phyloP scores from a whole-genome alignment of 1,140 invertebrate genomes.

The Papilio dardanus region DNA sequence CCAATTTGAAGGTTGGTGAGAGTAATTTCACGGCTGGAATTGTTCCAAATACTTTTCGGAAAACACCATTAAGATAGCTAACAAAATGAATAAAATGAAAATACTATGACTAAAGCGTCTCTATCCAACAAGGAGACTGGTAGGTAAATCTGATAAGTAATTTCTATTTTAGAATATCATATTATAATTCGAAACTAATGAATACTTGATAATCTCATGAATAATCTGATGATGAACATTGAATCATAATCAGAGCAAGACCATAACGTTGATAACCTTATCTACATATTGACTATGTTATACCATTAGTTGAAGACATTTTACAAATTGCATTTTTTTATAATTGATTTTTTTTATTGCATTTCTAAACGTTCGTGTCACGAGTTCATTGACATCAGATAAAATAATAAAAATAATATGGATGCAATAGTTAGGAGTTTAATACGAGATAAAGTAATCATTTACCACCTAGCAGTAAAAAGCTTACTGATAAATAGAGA shows the following conservation, averaged over 20 bases:
- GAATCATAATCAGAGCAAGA: slow-evolving; percentile 15
- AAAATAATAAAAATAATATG: not conserved
- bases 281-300: slow-evolving; percentile 2
- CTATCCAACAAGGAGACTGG: too few species aligned
- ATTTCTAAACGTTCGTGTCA: not conserved
- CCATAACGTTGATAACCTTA: slow-evolving; percentile 3
- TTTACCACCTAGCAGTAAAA: not conserved
- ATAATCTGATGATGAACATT: not conserved
- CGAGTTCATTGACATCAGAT: not conserved
- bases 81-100: not conserved
- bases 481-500: not conserved
- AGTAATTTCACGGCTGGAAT: slow-evolving; percentile 3
- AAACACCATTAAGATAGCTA: not conserved
- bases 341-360: not conserved
- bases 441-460: not conserved
- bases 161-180: not conserved
- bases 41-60: not conserved
- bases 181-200: not conserved
- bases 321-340: slow-evolving; percentile 16
- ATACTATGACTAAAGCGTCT: not conserved
- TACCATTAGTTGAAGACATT: not conserved
- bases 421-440: too few species aligned
- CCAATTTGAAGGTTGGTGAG: not conserved
- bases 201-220: not conserved
- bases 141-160: not conserved